Evolutionary conservation across 92 coral and sea anemone species (phyloP), one percentile per base, ranked within the genome.

Genomic region (Chrysogorgia sp.): DNA sequence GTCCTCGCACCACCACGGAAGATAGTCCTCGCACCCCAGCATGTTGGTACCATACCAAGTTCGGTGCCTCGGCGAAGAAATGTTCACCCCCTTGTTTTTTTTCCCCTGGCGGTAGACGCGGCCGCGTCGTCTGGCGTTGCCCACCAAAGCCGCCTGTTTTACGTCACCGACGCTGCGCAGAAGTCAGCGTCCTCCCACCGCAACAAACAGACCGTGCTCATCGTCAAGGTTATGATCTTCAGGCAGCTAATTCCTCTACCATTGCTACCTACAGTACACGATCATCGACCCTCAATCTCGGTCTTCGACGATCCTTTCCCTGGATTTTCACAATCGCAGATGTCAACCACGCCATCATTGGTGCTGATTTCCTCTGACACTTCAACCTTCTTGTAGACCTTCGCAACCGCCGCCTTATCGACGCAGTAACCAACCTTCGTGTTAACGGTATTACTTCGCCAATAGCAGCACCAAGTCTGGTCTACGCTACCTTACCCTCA

Each of bases 71-170:
- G n/a, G n/a, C n/a, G n/a, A 32, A 32, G 22, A 25, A 24, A 0
- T 65, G 72, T 43, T 43, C 34, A 17, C 72, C 72, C 0, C 72
- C 72, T n/a, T 65, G 72, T 24, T 31, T 22, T 22, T 65, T 65
- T 24, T 6, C 12, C 2, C 58, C 71, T 24, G 71, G 22, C 43
- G 21, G 43, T 64, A 64, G 71, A 9, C n/a, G 71, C 71, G 71
- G 40, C 71, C 34, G 20, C 34, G 21, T 30, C 71, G 15, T 1
- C 71, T 5, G 52, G 52, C 58, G 71, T 43, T 43, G n/a, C n/a
- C n/a, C n/a, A n/a, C n/a, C n/a, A n/a, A n/a, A n/a, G n/a, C n/a
- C n/a, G n/a, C n/a, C n/a, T n/a, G n/a, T n/a, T n/a, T n/a, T n/a
- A n/a, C n/a, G n/a, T n/a, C n/a, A n/a, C n/a, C n/a, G n/a, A n/a